Percentiles rank a stretch among this genome's conserved stretches.
phyloP scores from a whole-genome alignment of 2,888 invertebrate genomes.

The Invenusta paracnida region DNA sequence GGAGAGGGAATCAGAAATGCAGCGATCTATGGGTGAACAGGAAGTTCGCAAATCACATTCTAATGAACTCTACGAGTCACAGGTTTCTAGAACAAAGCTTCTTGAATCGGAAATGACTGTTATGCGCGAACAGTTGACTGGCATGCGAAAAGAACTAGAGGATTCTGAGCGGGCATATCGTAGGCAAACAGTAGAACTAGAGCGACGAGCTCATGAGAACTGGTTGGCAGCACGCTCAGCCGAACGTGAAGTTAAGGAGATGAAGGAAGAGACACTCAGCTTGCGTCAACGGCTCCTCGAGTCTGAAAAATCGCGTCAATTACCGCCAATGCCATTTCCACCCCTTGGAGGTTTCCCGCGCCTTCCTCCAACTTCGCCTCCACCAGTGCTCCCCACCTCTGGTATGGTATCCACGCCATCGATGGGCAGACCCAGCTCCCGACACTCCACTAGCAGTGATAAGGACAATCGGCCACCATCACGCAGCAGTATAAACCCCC shows the following conservation, averaged over 20 bases:
- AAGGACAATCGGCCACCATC: neutral
- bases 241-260: constrained; percentile 19
- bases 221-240: neutral
- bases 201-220: constrained; percentile 18
- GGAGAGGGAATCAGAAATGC: constrained; percentile 28
- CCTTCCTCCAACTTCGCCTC: neutral
- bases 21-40: constrained; percentile 26
- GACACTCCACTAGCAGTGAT: neutral
- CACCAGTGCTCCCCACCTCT: neutral
- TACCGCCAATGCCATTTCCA: constrained; percentile 24
- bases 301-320: neutral
- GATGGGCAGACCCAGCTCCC: neutral
- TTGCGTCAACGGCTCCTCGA: neutral
- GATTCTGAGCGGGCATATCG: constrained; percentile 30
- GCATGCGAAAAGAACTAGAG: neutral
- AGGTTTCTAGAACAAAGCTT: neutral
- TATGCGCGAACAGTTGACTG: neutral
- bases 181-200: constrained; percentile 14
- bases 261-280: neutral
- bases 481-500: neutral
- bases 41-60: neutral
- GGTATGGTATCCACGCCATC: neutral
- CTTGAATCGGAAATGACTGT: neutral
- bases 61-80: neutral
- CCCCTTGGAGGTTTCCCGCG: neutral